A percentile compares a stretch with the other conserved stretches of the same genome.
phyloP scores from a whole-genome alignment of 2,113 vertebrate species.

The Campylorhamphus procurvoides region DNA sequence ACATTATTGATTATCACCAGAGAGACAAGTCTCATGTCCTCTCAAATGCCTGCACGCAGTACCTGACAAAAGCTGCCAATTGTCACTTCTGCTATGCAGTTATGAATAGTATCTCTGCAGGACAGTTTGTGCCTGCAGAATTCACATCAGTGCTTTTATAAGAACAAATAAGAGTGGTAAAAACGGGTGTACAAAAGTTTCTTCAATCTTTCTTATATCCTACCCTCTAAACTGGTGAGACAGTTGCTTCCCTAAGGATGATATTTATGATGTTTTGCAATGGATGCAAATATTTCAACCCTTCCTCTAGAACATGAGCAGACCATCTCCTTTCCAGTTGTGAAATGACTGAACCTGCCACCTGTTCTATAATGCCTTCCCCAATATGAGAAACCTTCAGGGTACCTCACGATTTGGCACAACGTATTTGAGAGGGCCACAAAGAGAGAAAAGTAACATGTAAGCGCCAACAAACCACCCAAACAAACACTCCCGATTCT shows the following conservation, averaged over 20 bases:
- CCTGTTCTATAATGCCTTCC: background rate
- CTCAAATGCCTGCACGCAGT: background rate
- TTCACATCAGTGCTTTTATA: background rate
- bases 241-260: background rate
- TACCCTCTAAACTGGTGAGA: background rate
- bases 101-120: fast-evolving
- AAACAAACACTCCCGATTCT: background rate
- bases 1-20: background rate
- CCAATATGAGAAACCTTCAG: fast-evolving
- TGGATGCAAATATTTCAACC: background rate
- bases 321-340: background rate
- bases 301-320: background rate
- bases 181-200: background rate
- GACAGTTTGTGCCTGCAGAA: background rate
- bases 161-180: background rate
- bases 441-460: fast-evolving
- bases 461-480: background rate
- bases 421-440: background rate
- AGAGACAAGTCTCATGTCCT: background rate
- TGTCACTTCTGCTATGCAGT: background rate
- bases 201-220: background rate
- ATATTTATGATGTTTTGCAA: background rate
- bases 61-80: background rate
- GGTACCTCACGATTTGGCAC: background rate
- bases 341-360: background rate